These are phyloP conservation scores for Crematogaster levior DNA, from an alignment of 2,888 invertebrate species.

Conservation along the genomic window DNA sequence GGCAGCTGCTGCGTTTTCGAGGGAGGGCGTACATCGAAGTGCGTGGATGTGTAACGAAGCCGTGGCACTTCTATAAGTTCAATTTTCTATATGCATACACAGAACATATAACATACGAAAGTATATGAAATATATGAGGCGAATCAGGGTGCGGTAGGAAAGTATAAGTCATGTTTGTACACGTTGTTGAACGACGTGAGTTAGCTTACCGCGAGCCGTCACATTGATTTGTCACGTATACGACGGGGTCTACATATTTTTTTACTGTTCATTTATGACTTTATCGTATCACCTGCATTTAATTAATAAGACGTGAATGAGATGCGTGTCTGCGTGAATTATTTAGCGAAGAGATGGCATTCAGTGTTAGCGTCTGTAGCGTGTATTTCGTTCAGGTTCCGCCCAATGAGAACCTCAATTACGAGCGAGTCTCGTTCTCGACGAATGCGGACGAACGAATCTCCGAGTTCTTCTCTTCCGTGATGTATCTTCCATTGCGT, in stretches of 20 bases:
- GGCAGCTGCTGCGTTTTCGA: slow-evolving; percentile 18
- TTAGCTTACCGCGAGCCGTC: background rate
- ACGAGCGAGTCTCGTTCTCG: background rate
- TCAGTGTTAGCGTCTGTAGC: background rate
- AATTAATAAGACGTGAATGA: slow-evolving; percentile 59
- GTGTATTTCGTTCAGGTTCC: slow-evolving; percentile 10
- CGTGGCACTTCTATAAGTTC: slow-evolving; percentile 56
- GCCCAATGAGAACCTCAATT: background rate
- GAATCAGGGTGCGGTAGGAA: background rate
- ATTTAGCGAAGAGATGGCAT: slow-evolving; percentile 21
- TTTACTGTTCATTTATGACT: slow-evolving; percentile 64
- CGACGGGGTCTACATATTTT: slow-evolving; percentile 55
- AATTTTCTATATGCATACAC: slow-evolving; percentile 63
- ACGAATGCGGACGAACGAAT: slow-evolving; percentile 23
- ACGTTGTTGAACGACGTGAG: background rate
- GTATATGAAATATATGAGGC: slow-evolving; percentile 49
- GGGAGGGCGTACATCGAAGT: background rate
- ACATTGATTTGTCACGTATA: slow-evolving; percentile 40
- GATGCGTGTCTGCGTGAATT: slow-evolving; percentile 44
- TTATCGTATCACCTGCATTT: slow-evolving; percentile 68
- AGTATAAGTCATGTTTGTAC: background rate
- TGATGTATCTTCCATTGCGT: slow-evolving; percentile 76
- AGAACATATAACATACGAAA: slow-evolving; percentile 50
- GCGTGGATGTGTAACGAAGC: slow-evolving; percentile 37
- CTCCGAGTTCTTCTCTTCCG: slow-evolving; percentile 73